These are phyloP conservation scores for Clitarchus hookeri DNA, from an alignment of 2,888 invertebrate species.

Conservation along the genomic window DNA sequence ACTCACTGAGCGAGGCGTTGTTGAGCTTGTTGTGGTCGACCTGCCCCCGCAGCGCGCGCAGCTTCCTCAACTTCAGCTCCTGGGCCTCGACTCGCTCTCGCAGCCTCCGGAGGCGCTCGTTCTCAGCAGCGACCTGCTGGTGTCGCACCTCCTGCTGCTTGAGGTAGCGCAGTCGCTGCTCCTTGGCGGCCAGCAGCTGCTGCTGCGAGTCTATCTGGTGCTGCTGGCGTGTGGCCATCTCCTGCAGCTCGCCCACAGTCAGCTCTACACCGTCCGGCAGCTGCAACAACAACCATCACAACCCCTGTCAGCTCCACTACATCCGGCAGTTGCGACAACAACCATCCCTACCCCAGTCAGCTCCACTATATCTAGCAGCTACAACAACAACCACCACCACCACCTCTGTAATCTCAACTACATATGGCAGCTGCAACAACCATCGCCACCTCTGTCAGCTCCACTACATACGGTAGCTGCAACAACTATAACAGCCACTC, in stretches of 20 bases:
- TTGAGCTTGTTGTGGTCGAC: slow-evolving; percentile 91
- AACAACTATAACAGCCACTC: too few species aligned
- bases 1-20: slow-evolving; percentile 90
- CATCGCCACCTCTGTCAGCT: too few species aligned
- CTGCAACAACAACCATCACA: slow-evolving; percentile 54
- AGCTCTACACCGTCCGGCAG: slow-evolving; percentile 91
- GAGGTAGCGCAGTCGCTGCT: slow-evolving; percentile 90
- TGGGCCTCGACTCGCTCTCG: slow-evolving; percentile 93
- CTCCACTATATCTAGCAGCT: too few species aligned
- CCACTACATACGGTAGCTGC: too few species aligned
- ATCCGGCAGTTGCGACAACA: slow-evolving; percentile 75
- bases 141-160: slow-evolving; percentile 86
- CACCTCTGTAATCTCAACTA: too few species aligned
- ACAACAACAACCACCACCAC: too few species aligned
- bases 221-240: slow-evolving; percentile 97
- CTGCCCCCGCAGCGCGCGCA: slow-evolving; percentile 90
- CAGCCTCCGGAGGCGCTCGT: slow-evolving; percentile 82
- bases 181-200: slow-evolving; percentile 87
- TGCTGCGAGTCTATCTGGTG: slow-evolving; percentile 97
- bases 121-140: slow-evolving; percentile 74
- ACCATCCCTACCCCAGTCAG: too few species aligned
- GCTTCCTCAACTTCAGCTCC: slow-evolving; percentile 89
- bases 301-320: slow-evolving; percentile 78
- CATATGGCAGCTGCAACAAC: too few species aligned
- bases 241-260: slow-evolving; percentile 94